These are phyloP conservation scores for Allacma fusca DNA, from an alignment of 2,888 invertebrate genomes.

Conservation along the genomic window DNA sequence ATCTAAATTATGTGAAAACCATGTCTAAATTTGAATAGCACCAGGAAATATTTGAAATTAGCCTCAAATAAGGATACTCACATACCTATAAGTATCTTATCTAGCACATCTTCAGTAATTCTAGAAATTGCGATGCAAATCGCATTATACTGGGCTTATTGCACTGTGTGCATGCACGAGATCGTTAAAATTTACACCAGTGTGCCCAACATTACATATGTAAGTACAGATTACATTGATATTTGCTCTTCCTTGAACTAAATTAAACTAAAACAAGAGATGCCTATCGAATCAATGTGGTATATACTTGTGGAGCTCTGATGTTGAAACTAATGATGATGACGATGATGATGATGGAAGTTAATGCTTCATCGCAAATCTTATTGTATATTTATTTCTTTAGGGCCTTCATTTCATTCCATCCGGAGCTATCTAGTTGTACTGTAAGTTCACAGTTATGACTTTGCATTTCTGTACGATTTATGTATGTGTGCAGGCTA, in stretches of 20 bases:
- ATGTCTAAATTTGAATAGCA: too few relatives aligned
- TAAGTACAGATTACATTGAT: not conserved
- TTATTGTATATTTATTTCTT: constrained; percentile 33
- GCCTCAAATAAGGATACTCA: too few relatives aligned
- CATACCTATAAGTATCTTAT: too few relatives aligned
- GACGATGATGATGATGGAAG: constrained; percentile 27
- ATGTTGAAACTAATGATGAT: constrained; percentile 5
- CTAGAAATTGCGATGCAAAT: too few relatives aligned
- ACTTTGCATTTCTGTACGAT: not conserved
- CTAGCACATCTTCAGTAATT: too few relatives aligned
- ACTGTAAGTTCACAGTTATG: too few relatives aligned
- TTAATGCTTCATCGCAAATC: constrained; percentile 31
- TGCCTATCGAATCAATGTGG: not conserved
- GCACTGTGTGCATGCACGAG: too few relatives aligned
- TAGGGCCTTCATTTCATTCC: constrained; percentile 31
- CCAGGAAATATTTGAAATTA: too few relatives aligned
- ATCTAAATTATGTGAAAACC: too few relatives aligned
- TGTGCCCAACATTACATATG: not conserved
- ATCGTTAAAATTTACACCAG: too few relatives aligned
- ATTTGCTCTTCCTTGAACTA: not conserved
- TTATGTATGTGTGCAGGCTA: not conserved
- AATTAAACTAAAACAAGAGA: constrained; percentile 2
- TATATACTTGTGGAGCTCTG: not conserved
- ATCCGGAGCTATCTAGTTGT: not conserved
- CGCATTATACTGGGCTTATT: too few relatives aligned